These are phyloP conservation scores for Sarcophaga subvicina DNA, from an alignment of 2,888 invertebrate genomes.

Conservation along the genomic window DNA sequence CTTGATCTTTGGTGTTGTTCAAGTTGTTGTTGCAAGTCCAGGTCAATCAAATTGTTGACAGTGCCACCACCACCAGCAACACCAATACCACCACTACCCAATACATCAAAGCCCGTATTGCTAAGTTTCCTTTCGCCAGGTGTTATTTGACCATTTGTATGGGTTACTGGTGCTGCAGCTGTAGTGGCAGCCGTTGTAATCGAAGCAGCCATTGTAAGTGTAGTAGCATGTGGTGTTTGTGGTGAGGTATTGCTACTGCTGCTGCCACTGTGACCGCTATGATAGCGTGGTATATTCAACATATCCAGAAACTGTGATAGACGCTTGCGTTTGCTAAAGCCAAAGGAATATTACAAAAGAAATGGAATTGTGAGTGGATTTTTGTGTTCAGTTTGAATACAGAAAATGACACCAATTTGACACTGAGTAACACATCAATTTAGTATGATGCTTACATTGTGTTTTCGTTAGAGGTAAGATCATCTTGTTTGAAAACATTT, in stretches of 20 bases:
- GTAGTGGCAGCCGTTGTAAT: conserved; percentile 20
- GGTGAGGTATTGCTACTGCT: conserved; percentile 63
- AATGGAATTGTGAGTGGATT: background rate
- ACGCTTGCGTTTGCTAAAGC: conserved; percentile 64
- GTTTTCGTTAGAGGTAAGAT: background rate
- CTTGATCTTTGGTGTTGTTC: conserved; percentile 43
- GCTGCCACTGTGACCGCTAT: conserved; percentile 55
- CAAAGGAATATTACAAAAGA: background rate
- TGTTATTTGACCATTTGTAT: conserved; percentile 2
- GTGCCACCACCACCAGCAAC: background rate
- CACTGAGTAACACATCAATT: background rate
- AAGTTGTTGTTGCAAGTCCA: conserved; percentile 41
- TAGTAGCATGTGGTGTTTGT: conserved; percentile 57
- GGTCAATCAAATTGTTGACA: conserved; percentile 13
- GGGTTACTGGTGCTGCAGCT: background rate
- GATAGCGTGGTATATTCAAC: conserved; percentile 70
- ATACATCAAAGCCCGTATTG: background rate
- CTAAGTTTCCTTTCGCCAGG: background rate
- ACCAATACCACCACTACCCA: background rate
- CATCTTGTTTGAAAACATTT: too few species aligned
- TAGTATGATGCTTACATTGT: background rate
- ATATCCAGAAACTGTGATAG: conserved; percentile 74
- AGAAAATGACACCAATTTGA: background rate
- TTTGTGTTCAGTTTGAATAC: background rate
- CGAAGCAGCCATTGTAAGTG: background rate